A percentile compares a stretch with the other conserved stretches of the same genome.
Conservation (phyloP, 2,888 invertebrate genomes). For the Tinea pellionella region DNA sequence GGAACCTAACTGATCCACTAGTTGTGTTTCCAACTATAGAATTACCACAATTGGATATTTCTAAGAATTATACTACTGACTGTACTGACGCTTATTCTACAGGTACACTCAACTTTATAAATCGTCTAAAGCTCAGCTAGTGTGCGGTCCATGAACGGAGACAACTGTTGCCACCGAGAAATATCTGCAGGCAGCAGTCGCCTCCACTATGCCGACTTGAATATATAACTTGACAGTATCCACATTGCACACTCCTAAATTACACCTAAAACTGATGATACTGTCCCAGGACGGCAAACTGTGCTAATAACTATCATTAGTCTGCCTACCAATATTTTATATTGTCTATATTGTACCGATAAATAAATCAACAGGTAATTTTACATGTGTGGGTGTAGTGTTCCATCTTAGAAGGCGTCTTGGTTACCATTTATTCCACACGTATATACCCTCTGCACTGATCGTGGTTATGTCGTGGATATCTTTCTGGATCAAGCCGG, state of each 20-base stretch:
- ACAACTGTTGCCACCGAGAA: too few species aligned
- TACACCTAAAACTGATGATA: too few species aligned
- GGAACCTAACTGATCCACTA: constrained; percentile 88
- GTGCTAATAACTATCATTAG: too few species aligned
- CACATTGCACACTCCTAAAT: too few species aligned
- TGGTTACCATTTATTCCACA: constrained; percentile 92
- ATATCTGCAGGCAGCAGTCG: too few species aligned
- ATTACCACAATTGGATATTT: constrained; percentile 87
- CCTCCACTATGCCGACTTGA: too few species aligned
- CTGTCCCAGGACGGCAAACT: too few species aligned
- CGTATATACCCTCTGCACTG: constrained; percentile 90
- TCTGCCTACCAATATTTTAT: too few species aligned
- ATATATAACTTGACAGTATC: too few species aligned
- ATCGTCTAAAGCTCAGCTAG: too few species aligned
- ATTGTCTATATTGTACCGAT: too few species aligned
- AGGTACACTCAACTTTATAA: constrained; percentile 44
- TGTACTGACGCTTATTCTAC: constrained; percentile 89
- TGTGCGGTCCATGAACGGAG: too few species aligned
- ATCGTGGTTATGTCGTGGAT: constrained; percentile 97
- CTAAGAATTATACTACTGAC: constrained; percentile 88
- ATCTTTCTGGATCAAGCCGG: constrained; percentile 95
- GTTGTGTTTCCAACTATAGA: constrained; percentile 91
- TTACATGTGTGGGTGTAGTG: constrained; percentile 90
- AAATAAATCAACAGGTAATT: constrained; percentile 74
- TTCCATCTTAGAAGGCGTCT: constrained; percentile 85